Percentiles rank a stretch among this genome's conserved stretches.
Evolutionary conservation across 2,113 vertebrate species (phyloP).

Genomic region (Halcyon malimbica): DNA sequence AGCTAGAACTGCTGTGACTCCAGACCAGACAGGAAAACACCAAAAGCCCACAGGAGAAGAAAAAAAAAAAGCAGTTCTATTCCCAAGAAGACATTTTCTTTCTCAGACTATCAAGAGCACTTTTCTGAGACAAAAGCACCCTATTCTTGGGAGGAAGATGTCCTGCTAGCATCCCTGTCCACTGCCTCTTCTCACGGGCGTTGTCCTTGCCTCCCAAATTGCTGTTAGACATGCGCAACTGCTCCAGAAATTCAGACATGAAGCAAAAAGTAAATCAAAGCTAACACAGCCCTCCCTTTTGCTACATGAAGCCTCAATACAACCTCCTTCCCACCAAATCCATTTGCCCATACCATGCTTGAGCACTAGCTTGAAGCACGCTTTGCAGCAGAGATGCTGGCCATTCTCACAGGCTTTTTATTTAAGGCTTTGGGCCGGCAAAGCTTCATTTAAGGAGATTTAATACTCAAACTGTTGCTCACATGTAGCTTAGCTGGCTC

Average conservation of each 20-base stretch:
- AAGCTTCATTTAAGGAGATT: conserved; percentile 33
- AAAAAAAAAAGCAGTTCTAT: neutral
- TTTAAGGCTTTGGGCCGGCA: conserved; percentile 28
- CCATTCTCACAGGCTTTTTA: neutral
- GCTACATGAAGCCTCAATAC: neutral
- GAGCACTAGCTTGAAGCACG: neutral
- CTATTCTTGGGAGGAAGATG: neutral
- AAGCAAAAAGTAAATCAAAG: conserved; percentile 3
- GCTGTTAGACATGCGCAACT: neutral
- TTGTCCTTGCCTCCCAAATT: neutral
- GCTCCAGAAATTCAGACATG: neutral
- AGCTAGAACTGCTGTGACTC: neutral
- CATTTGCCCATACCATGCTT: neutral
- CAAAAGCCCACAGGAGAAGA: neutral
- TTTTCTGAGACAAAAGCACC: neutral
- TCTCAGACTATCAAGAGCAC: neutral
- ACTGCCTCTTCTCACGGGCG: neutral
- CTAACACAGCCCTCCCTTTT: neutral
- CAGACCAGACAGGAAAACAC: neutral
- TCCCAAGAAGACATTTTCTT: neutral
- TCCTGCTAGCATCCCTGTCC: neutral
- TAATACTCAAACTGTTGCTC: conserved; percentile 26
- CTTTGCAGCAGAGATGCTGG: neutral
- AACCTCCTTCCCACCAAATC: neutral
- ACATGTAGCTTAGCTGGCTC: neutral